These are phyloP conservation scores for Ceriagrion tenellum DNA, from an alignment of 2,888 invertebrate species.

Conservation along the genomic window DNA sequence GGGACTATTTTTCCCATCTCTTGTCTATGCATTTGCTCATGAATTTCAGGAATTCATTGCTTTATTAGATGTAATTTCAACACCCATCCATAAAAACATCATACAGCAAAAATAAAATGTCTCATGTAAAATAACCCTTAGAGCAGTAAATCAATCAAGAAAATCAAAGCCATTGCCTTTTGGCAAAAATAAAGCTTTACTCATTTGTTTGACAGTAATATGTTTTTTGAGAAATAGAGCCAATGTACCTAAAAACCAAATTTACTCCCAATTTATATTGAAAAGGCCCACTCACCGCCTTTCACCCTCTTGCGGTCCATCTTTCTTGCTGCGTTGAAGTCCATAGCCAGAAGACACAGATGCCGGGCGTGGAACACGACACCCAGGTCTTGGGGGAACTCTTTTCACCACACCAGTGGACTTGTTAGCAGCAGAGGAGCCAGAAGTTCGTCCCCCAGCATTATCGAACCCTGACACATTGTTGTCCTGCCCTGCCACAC, in stretches of 20 bases:
- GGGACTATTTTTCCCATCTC: too few relatives aligned
- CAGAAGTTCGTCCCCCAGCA: neutral
- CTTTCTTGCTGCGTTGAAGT: constrained; percentile 47
- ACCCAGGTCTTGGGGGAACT: constrained; percentile 6
- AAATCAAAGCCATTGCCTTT: too few relatives aligned
- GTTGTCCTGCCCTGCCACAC: neutral
- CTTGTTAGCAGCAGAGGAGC: neutral
- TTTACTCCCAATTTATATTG: neutral
- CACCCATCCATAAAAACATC: too few relatives aligned
- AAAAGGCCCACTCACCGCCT: constrained; percentile 49
- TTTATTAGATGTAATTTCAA: too few relatives aligned
- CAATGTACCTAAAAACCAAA: neutral
- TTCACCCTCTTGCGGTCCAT: constrained; percentile 20
- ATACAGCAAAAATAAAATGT: too few relatives aligned
- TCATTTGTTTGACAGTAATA: too few relatives aligned
- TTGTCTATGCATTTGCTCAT: too few relatives aligned
- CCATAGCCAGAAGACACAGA: constrained; percentile 52
- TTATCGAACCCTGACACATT: neutral
- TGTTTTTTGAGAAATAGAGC: too few relatives aligned
- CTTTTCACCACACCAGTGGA: constrained; percentile 46
- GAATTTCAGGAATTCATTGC: too few relatives aligned
- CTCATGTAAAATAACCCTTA: too few relatives aligned
- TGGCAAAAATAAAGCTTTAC: too few relatives aligned
- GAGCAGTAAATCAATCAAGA: too few relatives aligned
- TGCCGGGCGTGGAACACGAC: constrained; percentile 40